Conservation (phyloP, 2,888 invertebrate species). For the Galerucella calmariensis region DNA sequence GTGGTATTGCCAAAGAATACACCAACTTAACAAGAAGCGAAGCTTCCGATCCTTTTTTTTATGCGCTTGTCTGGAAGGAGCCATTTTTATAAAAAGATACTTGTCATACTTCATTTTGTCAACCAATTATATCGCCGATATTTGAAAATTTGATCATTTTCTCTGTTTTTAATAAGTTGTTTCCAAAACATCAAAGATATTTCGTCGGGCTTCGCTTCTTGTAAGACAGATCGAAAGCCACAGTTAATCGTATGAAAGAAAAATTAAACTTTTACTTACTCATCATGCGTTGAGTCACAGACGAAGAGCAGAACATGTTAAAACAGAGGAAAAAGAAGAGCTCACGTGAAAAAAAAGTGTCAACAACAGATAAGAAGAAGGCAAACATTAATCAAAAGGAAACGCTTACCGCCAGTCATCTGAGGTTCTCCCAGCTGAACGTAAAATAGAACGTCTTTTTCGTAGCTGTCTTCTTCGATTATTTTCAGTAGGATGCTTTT, state of each 20-base stretch:
- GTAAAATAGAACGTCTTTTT: slow-evolving; percentile 94
- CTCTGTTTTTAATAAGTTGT: too few relatives aligned
- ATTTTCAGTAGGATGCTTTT: slow-evolving; percentile 87
- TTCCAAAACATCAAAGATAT: too few relatives aligned
- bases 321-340: slow-evolving; percentile 56
- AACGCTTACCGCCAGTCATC: slow-evolving; percentile 82
- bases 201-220: too few relatives aligned
- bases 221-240: background rate
- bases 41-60: too few relatives aligned
- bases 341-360: slow-evolving; percentile 48
- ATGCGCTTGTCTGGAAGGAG: too few relatives aligned
- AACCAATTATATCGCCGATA: too few relatives aligned
- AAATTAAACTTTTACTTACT: slow-evolving; percentile 59
- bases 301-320: slow-evolving; percentile 52
- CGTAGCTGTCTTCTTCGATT: slow-evolving; percentile 97
- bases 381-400: slow-evolving; percentile 41
- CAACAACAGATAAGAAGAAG: slow-evolving; percentile 47
- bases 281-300: slow-evolving; percentile 63
- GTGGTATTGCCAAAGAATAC: too few relatives aligned
- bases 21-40: too few relatives aligned
- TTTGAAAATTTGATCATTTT: too few relatives aligned
- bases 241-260: slow-evolving; percentile 23
- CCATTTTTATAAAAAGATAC: too few relatives aligned
- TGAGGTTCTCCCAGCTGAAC: slow-evolving; percentile 92
- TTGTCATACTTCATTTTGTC: too few relatives aligned